phyloP scores from a whole-genome alignment of 2,113 vertebrate genomes.

The Centropus unirufus region DNA sequence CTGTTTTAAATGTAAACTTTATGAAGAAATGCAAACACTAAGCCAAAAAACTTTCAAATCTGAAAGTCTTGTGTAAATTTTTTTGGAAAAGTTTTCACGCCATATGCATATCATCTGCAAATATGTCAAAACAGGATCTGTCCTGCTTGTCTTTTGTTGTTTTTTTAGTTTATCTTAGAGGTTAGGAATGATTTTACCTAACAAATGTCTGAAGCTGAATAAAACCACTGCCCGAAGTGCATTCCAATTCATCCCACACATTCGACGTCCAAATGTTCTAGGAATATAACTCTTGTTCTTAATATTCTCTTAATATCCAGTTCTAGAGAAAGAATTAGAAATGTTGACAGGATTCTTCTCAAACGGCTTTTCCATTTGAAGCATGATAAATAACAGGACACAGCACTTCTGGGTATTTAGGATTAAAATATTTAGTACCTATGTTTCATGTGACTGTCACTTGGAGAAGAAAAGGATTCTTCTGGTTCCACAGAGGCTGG shows the following conservation, averaged over 20 bases:
- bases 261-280: neutral
- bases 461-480: neutral
- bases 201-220: neutral
- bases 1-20: neutral
- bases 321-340: neutral
- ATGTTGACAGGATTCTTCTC: neutral
- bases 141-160: neutral
- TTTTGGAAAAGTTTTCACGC: neutral
- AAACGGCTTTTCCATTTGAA: neutral
- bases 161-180: neutral
- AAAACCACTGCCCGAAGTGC: neutral
- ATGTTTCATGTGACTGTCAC: neutral
- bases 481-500: neutral
- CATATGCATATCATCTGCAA: constrained; percentile 1
- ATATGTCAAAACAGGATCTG: constrained; percentile 21
- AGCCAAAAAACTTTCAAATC: neutral
- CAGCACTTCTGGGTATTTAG: neutral
- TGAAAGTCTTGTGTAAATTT: neutral
- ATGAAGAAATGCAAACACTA: neutral
- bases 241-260: neutral
- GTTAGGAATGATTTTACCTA: neutral
- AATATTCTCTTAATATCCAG: neutral
- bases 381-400: neutral
- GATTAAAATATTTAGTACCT: neutral
- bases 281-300: neutral